Evolutionary conservation across 1,140 invertebrate genomes (phyloP).

Genomic region (Megalopta genalis): DNA sequence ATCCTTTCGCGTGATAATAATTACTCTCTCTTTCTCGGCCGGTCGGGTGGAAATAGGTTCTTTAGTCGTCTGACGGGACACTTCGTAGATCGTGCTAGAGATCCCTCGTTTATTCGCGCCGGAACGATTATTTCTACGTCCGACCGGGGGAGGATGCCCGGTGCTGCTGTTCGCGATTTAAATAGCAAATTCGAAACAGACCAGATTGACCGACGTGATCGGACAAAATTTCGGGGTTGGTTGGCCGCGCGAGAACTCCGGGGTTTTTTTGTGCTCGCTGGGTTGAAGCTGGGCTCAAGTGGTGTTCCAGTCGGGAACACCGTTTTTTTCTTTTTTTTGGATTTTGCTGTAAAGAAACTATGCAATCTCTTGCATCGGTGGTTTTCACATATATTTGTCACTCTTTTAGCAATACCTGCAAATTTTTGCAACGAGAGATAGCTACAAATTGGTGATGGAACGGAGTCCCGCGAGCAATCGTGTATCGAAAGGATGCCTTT

Average conservation of each 20-base stretch:
- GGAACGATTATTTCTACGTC: conserved; percentile 49
- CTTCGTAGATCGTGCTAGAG: conserved; percentile 57
- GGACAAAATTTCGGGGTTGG: not conserved
- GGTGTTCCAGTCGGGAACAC: no score
- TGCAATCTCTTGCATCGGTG: no score
- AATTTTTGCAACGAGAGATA: no score
- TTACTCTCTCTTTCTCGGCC: conserved; percentile 62
- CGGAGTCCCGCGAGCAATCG: no score
- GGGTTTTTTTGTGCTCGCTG: not conserved
- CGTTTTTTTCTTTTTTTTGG: no score
- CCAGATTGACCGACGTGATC: not conserved
- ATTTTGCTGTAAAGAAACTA: no score
- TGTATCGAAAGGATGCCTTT: no score
- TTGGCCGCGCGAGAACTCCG: no score
- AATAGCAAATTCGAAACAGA: conserved; percentile 8
- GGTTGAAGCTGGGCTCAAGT: no score
- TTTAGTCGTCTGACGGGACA: conserved; percentile 59
- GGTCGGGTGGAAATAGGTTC: conserved; percentile 59
- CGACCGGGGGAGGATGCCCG: not conserved
- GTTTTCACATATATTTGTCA: no score
- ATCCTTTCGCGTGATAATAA: conserved; percentile 67
- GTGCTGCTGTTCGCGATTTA: not conserved
- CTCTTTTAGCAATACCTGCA: no score
- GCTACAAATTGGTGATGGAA: no score
- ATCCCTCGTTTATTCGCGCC: conserved; percentile 56